A percentile compares a stretch with the other conserved stretches of the same genome.
These are phyloP conservation scores for Vireo altiloquus DNA, from an alignment of 2,113 vertebrate species.

Conservation along the genomic window DNA sequence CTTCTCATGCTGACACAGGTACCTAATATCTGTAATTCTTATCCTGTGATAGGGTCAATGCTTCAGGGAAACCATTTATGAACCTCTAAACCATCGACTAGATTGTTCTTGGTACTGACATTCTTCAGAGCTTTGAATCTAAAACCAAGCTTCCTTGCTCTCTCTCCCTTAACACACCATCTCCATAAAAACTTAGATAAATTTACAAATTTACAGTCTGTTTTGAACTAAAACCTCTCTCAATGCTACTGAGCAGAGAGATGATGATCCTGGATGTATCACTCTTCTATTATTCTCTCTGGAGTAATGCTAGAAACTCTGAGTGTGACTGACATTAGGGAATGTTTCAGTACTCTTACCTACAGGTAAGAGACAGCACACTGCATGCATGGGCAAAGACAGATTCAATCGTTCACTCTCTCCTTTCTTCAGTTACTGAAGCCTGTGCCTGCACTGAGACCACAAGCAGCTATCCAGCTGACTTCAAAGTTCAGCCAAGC, in stretches of 20 bases:
- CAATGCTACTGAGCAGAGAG: neutral
- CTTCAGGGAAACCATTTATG: neutral
- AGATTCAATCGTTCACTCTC: rapidly evolving
- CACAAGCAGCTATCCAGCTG: neutral
- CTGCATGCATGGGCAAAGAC: neutral
- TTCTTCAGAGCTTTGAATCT: neutral
- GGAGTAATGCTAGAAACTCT: neutral
- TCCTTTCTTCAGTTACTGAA: neutral
- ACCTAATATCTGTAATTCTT: neutral
- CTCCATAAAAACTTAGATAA: neutral
- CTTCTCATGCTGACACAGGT: neutral
- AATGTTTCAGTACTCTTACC: neutral
- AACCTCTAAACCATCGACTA: neutral
- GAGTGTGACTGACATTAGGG: neutral
- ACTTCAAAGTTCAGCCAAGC: neutral
- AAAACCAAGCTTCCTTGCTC: neutral
- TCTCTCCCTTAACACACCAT: neutral
- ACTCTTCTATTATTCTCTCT: neutral
- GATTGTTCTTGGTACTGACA: neutral
- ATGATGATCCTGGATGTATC: neutral
- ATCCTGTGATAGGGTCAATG: neutral
- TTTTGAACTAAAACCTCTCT: neutral
- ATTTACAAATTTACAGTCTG: neutral
- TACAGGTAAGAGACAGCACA: neutral
- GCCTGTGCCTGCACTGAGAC: neutral